Conservation (phyloP, 2,113 vertebrate species). For the Stercorarius parasiticus region DNA sequence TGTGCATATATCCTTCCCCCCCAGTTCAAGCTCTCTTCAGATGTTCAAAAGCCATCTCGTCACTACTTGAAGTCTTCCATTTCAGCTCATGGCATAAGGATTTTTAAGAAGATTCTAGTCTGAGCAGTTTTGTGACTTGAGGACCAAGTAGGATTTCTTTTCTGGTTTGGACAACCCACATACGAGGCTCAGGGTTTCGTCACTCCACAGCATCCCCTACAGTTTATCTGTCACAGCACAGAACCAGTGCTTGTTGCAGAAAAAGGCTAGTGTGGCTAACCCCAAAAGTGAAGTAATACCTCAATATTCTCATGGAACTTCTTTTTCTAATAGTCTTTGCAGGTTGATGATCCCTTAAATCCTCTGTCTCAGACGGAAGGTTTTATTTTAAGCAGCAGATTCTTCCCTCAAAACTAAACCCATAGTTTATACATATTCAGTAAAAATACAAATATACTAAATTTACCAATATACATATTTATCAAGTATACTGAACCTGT, state of each 20-base stretch:
- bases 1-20: neutral
- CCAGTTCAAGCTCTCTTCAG: neutral
- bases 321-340: neutral
- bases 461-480: neutral
- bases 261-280: neutral
- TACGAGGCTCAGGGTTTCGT: neutral
- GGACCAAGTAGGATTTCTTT: neutral
- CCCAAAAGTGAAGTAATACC: neutral
- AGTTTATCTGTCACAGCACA: neutral
- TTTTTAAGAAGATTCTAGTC: neutral
- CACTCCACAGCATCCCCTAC: fast-evolving
- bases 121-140: neutral
- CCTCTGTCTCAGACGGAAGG: neutral
- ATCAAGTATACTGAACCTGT: neutral
- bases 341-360: neutral
- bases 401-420: neutral
- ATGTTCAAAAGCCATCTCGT: neutral
- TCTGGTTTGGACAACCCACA: neutral
- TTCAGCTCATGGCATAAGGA: neutral
- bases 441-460: neutral
- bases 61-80: neutral
- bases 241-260: neutral
- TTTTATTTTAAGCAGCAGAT: neutral
- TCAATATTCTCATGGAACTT: neutral
- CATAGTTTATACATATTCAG: fast-evolving